Base-by-base conservation (phyloP, 2,888 invertebrate species). In the Linyphia triangularis region DNA sequence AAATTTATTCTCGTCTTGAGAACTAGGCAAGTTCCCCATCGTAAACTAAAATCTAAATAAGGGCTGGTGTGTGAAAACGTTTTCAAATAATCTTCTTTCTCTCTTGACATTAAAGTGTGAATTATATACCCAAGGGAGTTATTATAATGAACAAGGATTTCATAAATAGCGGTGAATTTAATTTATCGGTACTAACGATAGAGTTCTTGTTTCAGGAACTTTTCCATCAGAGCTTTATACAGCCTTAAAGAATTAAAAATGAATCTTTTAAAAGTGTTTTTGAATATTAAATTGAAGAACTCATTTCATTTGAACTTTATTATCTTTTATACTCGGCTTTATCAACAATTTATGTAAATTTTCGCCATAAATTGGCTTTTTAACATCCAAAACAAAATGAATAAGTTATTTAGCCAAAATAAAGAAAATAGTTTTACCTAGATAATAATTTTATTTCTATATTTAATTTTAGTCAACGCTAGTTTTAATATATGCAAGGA, bases 141-240 rank as follows among this genome's bases (percentile, higher is more conserved):
- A 19, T 59, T 30, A 59, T 59, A 37, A 57, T 59, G 33, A 30
- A 51, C 30, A 30, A 26, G n/a, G 51, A 59, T 16, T 75, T 75
- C 33, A 30, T 75, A 75, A 59, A 72, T 13, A 24, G 9, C 22
- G 24, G 10, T 72, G 26, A 7, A 72, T 22, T 43, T 26, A 28
- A 13, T 59, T 33, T 75, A 75, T 24, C 3, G 16, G 73, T 59
- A 16, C 57, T n/a, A 75, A 30, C 30, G 59, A 75, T 28, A 28
- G 37, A 5, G 13, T 22, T 69, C 33, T 69, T 22, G 7, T 28
- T 28, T 73, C 4, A 10, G n/a, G 19, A 9, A 19, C 19, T 57
- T 19, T 33, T 40, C 24, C 1, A 37, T 70, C 24, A 16, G 16
- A 26, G 16, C 13, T 10, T 33, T 37, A 22, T 9, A 5, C 16